Percentiles rank a stretch among this genome's conserved stretches.
Conservation (phyloP, 2,888 invertebrate species). For the Apoda limacodes region DNA sequence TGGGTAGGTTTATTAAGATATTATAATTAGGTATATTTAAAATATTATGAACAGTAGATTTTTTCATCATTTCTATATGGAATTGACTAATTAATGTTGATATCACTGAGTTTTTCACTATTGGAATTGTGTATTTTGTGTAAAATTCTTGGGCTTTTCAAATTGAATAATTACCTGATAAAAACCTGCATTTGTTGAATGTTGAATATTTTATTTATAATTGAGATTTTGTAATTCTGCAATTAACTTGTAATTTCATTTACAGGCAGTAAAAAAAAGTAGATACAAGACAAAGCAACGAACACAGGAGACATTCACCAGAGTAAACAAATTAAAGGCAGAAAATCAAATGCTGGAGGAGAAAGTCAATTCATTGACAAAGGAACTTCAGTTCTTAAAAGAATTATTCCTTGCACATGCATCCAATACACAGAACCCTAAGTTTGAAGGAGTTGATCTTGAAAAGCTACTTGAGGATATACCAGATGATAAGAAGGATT, state of each 20-base stretch:
- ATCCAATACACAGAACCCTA: constrained; percentile 67
- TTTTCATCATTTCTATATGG: too few relatives aligned
- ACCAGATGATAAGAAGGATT: constrained; percentile 41
- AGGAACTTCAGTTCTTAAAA: constrained; percentile 83
- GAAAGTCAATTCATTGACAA: constrained; percentile 83
- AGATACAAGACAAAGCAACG: constrained; percentile 82
- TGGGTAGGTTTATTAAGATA: too few relatives aligned
- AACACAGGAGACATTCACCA: constrained; percentile 80
- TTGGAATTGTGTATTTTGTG: too few relatives aligned
- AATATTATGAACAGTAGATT: too few relatives aligned
- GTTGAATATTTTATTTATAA: background rate
- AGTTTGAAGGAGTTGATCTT: constrained; percentile 69
- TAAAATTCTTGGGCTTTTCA: too few relatives aligned
- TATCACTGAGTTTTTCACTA: too few relatives aligned
- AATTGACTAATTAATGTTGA: too few relatives aligned
- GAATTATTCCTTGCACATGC: constrained; percentile 86
- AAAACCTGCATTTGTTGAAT: too few relatives aligned
- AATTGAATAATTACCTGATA: too few relatives aligned
- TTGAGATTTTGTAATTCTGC: too few relatives aligned
- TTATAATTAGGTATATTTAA: too few relatives aligned
- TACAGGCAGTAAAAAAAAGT: constrained; percentile 84
- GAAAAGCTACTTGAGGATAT: constrained; percentile 69
- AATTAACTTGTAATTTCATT: too few relatives aligned
- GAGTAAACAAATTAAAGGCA: constrained; percentile 79
- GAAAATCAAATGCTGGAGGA: constrained; percentile 85